Base-by-base conservation (phyloP, 2,888 invertebrate genomes). In the Archaeoteleia sp. region DNA sequence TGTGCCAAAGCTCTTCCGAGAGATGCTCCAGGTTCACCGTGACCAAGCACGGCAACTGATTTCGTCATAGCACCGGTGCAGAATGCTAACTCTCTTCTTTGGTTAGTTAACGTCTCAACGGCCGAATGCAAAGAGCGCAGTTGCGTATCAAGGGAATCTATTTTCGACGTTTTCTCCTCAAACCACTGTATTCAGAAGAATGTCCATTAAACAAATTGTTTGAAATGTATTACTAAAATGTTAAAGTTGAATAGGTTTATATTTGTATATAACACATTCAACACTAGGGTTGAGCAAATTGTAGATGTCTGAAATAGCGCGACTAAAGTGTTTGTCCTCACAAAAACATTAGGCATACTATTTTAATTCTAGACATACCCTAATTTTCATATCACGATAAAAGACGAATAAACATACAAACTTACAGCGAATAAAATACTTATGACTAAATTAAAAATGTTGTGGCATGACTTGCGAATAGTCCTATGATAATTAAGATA, bases 21-120 rank as follows among this genome's bases (percentile, higher is more conserved):
- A 6, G 94, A 94, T 67, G 94, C 95, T 80, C 97, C 95, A 78
- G 97, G 96, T 86, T 98, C 98, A 72, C 95, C 93, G 72, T 94
- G 93, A 66, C 97, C 95, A 60, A 98, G 87, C 89, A 97, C 92
- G 0, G 96, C 96, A 25, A 93, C 91, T 60, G 93, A 93, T 86
- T 93, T 92, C n/a, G 95, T 94, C 62, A 96, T 94, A 10, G 92
- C 90, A 70, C 93, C 94, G 1, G 95, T 93, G 42, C 93, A 88
- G 60, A 87, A 86, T 0, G 94, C 92, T 70, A 96, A 87, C 84
- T 97, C 97, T 74, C 93, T 92, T 51, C 98, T 89, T 82, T 96
- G 94, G 34, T 90, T 88, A 8, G 96, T 96, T 73, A 98, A 89
- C 1, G 93, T 89, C 85, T 97, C 98, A 62, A 97, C 91, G 73